Conservation (phyloP, 1,140 invertebrate species). For the Hypsibius dujardini region DNA sequence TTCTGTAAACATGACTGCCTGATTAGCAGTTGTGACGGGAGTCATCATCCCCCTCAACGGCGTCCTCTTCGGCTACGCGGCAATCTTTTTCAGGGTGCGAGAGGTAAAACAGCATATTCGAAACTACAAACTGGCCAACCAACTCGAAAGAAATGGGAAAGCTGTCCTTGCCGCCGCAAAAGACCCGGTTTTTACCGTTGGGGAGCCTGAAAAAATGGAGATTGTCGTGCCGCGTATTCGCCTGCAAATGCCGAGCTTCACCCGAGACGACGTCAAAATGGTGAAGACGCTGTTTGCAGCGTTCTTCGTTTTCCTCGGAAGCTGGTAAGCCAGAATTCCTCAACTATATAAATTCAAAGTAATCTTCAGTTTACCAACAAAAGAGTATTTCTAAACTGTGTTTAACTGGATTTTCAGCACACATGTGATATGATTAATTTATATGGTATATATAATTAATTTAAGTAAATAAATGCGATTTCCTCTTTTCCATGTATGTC, state of each 20-base stretch:
- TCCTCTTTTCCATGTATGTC: no score
- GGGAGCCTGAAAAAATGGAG: neutral
- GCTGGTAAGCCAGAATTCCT: constrained; percentile 19
- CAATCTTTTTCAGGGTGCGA: constrained; percentile 6
- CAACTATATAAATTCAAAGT: no score
- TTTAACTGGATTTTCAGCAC: no score
- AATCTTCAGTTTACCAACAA: no score
- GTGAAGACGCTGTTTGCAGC: constrained; percentile 24
- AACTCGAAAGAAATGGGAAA: neutral
- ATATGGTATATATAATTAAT: no score
- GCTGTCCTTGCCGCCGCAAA: no score
- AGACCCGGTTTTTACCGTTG: no score
- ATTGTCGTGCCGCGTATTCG: no score
- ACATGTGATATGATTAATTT: no score
- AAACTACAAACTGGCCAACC: neutral
- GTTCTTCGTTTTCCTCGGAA: constrained; percentile 24
- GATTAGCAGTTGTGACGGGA: neutral
- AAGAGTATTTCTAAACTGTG: no score
- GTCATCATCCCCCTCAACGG: neutral
- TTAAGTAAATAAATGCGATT: no score
- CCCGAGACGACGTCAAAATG: constrained; percentile 22
- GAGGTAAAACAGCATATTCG: neutral
- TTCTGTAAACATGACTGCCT: neutral
- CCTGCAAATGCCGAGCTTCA: neutral
- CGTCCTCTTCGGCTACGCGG: constrained; percentile 7